Base-by-base conservation (phyloP, 2,113 vertebrate species). In the Tachuris rubrigastra region DNA sequence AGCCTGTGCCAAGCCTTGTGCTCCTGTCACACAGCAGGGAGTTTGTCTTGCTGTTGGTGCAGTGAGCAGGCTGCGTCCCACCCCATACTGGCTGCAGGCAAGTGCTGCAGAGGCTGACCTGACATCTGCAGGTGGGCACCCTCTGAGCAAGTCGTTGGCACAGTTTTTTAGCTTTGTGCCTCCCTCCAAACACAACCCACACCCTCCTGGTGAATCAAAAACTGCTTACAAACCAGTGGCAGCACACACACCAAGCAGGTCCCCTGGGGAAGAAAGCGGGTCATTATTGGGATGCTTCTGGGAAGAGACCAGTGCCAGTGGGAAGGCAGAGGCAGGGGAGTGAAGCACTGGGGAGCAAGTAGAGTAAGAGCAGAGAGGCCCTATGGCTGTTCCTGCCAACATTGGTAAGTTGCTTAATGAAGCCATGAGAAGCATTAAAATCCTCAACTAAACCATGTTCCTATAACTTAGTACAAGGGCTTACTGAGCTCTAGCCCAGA, bases 241-340 rank as follows among this genome's bases (percentile, higher is more conserved):
- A 66, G 73, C 50, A 55, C 31, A 27, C 9, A 37, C 72, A 47
- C 30, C 0, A 0, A 66, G n/a, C 0, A 1, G 75, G 37, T 65
- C 21, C 30, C 80, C n/a, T 25, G 44, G 47, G 52, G 52, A 67
- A 67, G 46, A n/a, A 87, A 75, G 55, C 0, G 0, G 30, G 4
- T 73, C 27, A 21, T 75, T 63, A 46, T n/a, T 37, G 53, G 33
- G 49, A 63, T 33, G 41, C 24, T 63, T 27, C 59, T 80, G 68
- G 41, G 46, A 73, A 47, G 46, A 69, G 37, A 69, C 8, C 20
- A 21, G 67, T 4, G 14, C 39, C 23, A 46, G 31, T n/a, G 30
- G 33, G 28, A 93, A 78, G 30, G 31, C 53, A 69, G 49, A 69
- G 20, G 49, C 18, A 42, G 63, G 68, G 35, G 31, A 80, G 4